These are phyloP conservation scores for Euleptes europaea DNA, from an alignment of 2,113 vertebrate genomes.

Conservation along the genomic window DNA sequence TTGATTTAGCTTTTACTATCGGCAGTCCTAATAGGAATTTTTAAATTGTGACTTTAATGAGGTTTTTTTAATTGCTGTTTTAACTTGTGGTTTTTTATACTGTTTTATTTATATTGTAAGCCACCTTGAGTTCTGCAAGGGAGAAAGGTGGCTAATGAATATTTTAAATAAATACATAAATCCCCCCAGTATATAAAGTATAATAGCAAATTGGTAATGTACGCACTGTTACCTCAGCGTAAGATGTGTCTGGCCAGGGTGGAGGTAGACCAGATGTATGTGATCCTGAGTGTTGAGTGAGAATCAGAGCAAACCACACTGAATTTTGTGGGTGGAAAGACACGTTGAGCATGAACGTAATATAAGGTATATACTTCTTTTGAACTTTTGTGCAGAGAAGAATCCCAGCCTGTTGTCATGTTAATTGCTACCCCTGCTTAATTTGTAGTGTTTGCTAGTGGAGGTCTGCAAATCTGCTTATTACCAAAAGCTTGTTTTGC, in stretches of 20 bases:
- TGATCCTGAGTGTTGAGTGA: neutral
- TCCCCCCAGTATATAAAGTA: neutral
- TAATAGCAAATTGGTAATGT: constrained; percentile 65
- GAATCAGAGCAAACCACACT: neutral
- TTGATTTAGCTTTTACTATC: too few species aligned
- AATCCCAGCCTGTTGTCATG: neutral
- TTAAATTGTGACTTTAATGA: too few species aligned
- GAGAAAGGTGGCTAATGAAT: too few species aligned
- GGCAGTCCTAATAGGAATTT: neutral
- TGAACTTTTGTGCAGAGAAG: neutral
- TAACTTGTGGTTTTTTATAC: neutral
- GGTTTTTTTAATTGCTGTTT: neutral
- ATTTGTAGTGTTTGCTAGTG: neutral
- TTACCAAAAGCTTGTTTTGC: constrained; percentile 55
- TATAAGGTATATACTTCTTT: neutral
- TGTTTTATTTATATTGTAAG: too few species aligned
- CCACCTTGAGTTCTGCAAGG: too few species aligned
- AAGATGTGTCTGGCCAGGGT: neutral
- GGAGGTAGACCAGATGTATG: neutral
- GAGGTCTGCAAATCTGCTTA: constrained; percentile 49
- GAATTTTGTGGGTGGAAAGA: neutral
- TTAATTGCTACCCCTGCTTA: neutral
- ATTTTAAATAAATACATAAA: neutral
- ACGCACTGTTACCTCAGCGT: neutral
- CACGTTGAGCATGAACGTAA: neutral